phyloP scores from a whole-genome alignment of 1,140 invertebrate genomes.

The Harlomillsia oculata region DNA sequence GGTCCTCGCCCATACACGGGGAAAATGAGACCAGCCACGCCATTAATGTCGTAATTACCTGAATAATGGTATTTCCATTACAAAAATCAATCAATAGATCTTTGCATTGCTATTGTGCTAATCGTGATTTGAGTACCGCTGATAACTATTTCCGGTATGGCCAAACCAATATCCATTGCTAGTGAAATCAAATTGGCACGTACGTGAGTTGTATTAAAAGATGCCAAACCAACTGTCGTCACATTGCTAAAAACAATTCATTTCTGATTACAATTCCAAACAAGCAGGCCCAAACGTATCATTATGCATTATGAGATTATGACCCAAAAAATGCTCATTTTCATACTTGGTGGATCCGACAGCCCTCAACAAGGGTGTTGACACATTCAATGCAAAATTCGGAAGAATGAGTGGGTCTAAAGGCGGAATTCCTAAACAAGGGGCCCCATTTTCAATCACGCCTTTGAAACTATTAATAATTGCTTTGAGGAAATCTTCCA shows the following conservation, averaged over 20 bases:
- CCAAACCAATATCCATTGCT: neutral
- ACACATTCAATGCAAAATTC: neutral
- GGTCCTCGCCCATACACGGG: constrained; percentile 13
- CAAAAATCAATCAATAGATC: too few species aligned
- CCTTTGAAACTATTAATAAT: constrained; percentile 13
- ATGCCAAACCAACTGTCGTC: neutral
- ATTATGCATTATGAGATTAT: neutral
- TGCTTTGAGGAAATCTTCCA: constrained; percentile 7
- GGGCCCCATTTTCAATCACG: constrained; percentile 8
- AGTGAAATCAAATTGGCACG: neutral
- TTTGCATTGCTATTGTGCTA: neutral
- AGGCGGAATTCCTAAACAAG: constrained; percentile 14
- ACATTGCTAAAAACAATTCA: neutral
- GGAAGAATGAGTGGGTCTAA: constrained; percentile 16
- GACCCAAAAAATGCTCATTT: neutral
- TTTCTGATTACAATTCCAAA: neutral
- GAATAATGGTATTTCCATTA: too few species aligned
- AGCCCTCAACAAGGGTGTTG: neutral
- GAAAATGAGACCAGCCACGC: constrained; percentile 4
- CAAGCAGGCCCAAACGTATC: neutral
- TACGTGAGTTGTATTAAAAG: constrained; percentile 1
- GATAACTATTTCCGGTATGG: neutral
- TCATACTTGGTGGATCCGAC: constrained; percentile 2
- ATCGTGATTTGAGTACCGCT: neutral
- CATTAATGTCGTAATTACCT: constrained; percentile 18